Conservation (phyloP, 2,888 invertebrate species). For the Folsomia candida region DNA sequence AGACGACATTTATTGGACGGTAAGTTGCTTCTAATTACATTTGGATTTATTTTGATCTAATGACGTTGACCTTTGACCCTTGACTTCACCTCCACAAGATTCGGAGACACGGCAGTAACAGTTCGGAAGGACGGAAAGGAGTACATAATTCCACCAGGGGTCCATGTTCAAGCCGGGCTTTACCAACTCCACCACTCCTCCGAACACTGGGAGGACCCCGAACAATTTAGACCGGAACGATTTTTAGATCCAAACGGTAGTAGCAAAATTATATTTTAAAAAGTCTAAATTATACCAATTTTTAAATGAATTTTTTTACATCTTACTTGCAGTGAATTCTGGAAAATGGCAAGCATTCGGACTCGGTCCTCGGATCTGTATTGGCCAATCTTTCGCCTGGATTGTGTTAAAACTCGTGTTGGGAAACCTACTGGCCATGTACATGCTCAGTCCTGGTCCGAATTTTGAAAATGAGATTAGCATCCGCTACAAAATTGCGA, state of each 20-base stretch:
- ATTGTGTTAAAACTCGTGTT: slow-evolving; percentile 26
- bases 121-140: slow-evolving; percentile 3
- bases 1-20: slow-evolving; percentile 45
- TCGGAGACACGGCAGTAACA: slow-evolving; percentile 17
- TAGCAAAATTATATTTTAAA: neutral
- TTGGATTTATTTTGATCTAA: neutral
- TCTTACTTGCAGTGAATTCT: neutral
- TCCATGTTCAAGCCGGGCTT: slow-evolving; percentile 37
- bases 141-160: slow-evolving; percentile 28
- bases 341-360: slow-evolving; percentile 35
- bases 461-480: slow-evolving; percentile 16
- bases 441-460: slow-evolving; percentile 13
- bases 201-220: slow-evolving; percentile 25
- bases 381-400: slow-evolving; percentile 31
- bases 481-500: slow-evolving; percentile 34
- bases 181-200: slow-evolving; percentile 32
- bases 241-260: slow-evolving; percentile 11
- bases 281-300: neutral
- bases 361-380: slow-evolving; percentile 31
- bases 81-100: slow-evolving; percentile 19
- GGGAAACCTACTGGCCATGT: slow-evolving; percentile 16
- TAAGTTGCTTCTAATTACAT: slow-evolving; percentile 11
- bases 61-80: neutral
- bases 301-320: neutral
- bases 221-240: slow-evolving; percentile 29